Evolutionary conservation across 1,140 invertebrate genomes (phyloP), one percentile per base, ranked within the genome.

Genomic region (Druon quercuslanigerum): DNA sequence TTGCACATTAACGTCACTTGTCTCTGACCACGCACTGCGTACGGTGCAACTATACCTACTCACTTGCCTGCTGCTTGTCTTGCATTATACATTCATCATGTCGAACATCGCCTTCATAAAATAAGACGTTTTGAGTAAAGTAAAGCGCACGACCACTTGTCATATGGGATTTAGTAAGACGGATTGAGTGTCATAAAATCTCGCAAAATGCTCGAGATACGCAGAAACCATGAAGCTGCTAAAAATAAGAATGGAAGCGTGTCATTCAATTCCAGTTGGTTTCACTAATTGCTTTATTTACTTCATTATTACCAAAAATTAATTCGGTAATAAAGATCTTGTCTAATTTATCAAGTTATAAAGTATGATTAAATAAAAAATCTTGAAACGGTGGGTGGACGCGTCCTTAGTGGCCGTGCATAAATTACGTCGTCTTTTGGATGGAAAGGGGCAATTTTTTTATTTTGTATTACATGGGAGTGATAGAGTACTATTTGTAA

Each of bases 1-100:
- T 89, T 86, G 87, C 87, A 82, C 86, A 88, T 90, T 90, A 90
- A 89, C 87, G 89, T 89, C 89, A 90, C 88, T 89, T 87, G 86
- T 85, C 80, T 85, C 85, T 85, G 84, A 82, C 85, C 86, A 86
- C 80, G 86, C 83, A 75, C 60, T 73, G 76, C 75, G 74, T 76
- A 76, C 75, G 71, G 71, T 71, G 78, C 78, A 73, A 76, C 77
- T 79, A 79, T 78, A 78, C 74, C 77, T 76, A 19, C 73, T 33
- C 73, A 76, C 80, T 73, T 76, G 75, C 79, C 78, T 78, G 56
- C 76, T 78, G 80, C 81, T 77, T 77, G 79, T 84, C 80, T 77
- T 77, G 76, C 82, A 85, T 80, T 82, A 79, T 82, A 77, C 82
- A 81, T 83, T 85, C 80, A 77, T 85, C 79, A 82, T 77, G 75